phyloP scores from a whole-genome alignment of 2,888 invertebrate species.

The Esperia sulphurella region DNA sequence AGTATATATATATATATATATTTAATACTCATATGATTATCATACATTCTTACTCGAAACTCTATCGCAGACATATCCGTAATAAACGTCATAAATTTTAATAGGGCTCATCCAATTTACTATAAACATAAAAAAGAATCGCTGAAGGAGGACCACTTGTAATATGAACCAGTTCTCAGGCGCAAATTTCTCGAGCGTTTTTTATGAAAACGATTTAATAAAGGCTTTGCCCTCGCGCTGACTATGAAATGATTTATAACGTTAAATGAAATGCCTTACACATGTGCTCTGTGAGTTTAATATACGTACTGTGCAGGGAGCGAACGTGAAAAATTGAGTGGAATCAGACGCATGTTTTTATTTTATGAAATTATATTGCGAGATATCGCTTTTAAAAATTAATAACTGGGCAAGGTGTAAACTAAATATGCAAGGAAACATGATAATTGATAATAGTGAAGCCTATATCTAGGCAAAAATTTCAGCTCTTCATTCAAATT shows the following conservation, averaged over 20 bases:
- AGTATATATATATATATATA: too few species aligned
- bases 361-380: neutral
- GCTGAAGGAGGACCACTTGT: neutral
- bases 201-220: slow-evolving; percentile 54
- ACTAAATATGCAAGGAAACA: too few species aligned
- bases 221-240: slow-evolving; percentile 37
- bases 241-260: slow-evolving; percentile 56
- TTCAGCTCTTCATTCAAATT: too few species aligned
- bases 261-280: slow-evolving; percentile 46
- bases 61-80: neutral
- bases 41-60: too few species aligned
- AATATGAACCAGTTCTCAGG: slow-evolving; percentile 15
- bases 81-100: slow-evolving; percentile 1
- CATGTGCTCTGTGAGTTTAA: slow-evolving; percentile 49
- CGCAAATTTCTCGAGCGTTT: slow-evolving; percentile 20
- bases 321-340: slow-evolving; percentile 29
- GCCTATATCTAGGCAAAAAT: too few species aligned
- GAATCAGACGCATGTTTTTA: neutral
- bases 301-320: slow-evolving; percentile 40
- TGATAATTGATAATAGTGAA: too few species aligned
- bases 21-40: too few species aligned
- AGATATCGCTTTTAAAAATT: neutral
- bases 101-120: slow-evolving; percentile 5
- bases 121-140: slow-evolving; percentile 4
- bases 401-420: neutral